A percentile compares a stretch with the other conserved stretches of the same genome.
Conservation (phyloP, 2,888 invertebrate genomes). For the Lepetodrilus schrolli region DNA sequence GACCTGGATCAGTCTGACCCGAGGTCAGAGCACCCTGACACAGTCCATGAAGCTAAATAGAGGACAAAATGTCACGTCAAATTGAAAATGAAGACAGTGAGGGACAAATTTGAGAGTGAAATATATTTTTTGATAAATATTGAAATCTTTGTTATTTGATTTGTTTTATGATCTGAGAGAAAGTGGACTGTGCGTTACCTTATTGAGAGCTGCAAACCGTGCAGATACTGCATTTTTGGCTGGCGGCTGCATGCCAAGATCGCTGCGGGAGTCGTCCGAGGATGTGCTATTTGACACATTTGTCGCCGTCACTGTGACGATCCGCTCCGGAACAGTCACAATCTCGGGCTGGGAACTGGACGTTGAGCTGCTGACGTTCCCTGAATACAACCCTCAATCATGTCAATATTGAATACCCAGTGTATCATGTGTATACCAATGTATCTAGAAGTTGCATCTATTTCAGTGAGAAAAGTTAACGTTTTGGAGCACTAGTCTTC, state of each 20-base stretch:
- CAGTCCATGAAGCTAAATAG: conserved; percentile 38
- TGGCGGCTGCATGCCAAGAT: not conserved
- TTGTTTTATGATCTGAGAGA: not conserved
- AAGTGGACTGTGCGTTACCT: not conserved
- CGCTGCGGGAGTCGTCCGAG: not conserved
- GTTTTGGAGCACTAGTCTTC: too few species aligned
- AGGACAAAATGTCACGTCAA: not conserved
- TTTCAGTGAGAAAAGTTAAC: too few species aligned
- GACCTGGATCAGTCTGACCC: conserved; percentile 48
- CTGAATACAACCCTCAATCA: not conserved
- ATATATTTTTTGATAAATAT: not conserved
- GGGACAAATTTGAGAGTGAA: not conserved
- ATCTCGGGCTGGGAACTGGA: conserved; percentile 61
- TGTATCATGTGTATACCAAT: too few species aligned
- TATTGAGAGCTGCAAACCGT: conserved; percentile 18
- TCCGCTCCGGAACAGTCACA: conserved; percentile 61
- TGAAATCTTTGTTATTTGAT: not conserved
- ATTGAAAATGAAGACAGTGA: not conserved
- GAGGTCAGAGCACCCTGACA: conserved; percentile 60
- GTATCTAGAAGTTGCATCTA: too few species aligned
- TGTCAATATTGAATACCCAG: too few species aligned
- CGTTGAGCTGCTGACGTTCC: conserved; percentile 39
- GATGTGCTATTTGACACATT: conserved; percentile 27
- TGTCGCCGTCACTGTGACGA: conserved; percentile 58
- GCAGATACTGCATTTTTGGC: not conserved